Conservation (phyloP, 2,888 invertebrate genomes). For the Agrenia bidenticulata region DNA sequence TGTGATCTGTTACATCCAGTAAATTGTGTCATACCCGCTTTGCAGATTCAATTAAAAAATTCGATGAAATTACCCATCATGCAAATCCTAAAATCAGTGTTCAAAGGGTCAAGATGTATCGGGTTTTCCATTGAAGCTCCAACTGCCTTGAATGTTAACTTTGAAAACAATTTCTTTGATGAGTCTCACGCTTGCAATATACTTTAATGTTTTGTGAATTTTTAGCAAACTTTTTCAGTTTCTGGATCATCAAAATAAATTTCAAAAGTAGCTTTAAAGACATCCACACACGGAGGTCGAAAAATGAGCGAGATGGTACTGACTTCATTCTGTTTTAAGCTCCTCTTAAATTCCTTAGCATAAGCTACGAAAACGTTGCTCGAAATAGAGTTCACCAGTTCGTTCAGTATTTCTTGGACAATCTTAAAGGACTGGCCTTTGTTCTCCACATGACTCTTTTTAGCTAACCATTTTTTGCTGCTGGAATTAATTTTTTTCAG, state of each 20-base stretch:
- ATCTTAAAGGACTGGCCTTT: background rate
- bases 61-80: slow-evolving; percentile 21
- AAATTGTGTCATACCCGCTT: background rate
- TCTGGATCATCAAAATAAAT: slow-evolving; percentile 17
- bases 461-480: too few species aligned
- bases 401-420: slow-evolving; percentile 6
- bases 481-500: too few species aligned
- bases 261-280: slow-evolving; percentile 19
- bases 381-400: background rate
- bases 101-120: slow-evolving; percentile 21
- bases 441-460: background rate
- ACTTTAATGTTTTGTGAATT: background rate
- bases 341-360: slow-evolving; percentile 12
- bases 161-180: background rate
- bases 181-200: too few species aligned
- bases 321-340: slow-evolving; percentile 3
- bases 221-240: background rate
- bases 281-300: slow-evolving; percentile 21
- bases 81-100: slow-evolving; percentile 36
- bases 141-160: slow-evolving; percentile 22
- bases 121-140: slow-evolving; percentile 29
- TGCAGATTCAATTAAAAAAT: slow-evolving; percentile 1
- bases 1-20: slow-evolving; percentile 28
- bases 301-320: slow-evolving; percentile 16
- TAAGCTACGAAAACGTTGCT: slow-evolving; percentile 20